Conservation (phyloP, 2,113 vertebrate species). For the Sinocyclocheilus anophthalmus region DNA sequence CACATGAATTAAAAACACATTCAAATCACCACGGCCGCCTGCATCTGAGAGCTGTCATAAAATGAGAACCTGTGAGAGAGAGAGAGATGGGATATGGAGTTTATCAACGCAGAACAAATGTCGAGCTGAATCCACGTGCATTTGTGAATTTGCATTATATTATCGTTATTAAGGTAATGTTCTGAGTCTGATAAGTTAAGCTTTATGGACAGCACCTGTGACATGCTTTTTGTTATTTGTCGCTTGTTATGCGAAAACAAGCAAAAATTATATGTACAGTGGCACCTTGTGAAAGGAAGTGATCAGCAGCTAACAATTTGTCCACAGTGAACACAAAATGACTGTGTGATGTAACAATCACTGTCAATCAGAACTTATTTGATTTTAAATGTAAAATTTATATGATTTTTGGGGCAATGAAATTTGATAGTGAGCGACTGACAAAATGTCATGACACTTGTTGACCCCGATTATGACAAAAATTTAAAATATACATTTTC, state of each 20-base stretch:
- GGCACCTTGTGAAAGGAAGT: not conserved
- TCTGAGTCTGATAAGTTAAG: not conserved
- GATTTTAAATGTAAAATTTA: not conserved
- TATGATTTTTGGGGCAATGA: not conserved
- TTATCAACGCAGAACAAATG: not conserved
- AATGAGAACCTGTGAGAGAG: slow-evolving; percentile 1
- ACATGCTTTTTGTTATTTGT: not conserved
- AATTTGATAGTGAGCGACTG: no score
- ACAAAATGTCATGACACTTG: no score
- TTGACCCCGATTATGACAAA: no score
- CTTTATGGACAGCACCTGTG: not conserved
- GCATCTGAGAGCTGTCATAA: slow-evolving; percentile 24
- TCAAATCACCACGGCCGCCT: slow-evolving; percentile 69
- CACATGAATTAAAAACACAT: slow-evolving; percentile 74
- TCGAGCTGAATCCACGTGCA: not conserved
- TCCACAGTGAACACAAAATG: not conserved
- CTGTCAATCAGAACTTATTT: not conserved
- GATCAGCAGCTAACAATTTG: not conserved
- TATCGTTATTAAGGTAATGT: not conserved
- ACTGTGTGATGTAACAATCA: not conserved
- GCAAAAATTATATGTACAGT: not conserved
- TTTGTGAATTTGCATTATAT: not conserved
- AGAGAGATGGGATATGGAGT: slow-evolving; percentile 3
- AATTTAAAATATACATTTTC: no score
- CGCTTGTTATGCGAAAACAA: not conserved